Base-by-base conservation (phyloP, 1,140 invertebrate species). In the Drosophila lacteicornis region DNA sequence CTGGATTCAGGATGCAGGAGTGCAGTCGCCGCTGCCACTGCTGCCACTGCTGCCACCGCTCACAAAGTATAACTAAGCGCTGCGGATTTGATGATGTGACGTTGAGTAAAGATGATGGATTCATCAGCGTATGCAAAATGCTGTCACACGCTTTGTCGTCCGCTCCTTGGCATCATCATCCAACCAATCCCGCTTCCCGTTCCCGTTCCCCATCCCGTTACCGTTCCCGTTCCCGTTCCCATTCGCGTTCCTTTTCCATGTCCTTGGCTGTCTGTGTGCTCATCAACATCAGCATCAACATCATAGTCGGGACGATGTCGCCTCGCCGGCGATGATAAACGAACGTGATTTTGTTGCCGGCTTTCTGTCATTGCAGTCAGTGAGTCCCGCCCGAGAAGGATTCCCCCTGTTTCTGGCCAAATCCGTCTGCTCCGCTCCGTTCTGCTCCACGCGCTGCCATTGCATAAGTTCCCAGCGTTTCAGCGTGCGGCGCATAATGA, bases 61-160 rank as follows among this genome's bases (percentile, higher is more conserved):
- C 75, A 61, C 62, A 87, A 78, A 83, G 82, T 78, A 78, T 62
- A 87, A 87, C 84, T 87, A 84, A 87, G 80, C 77, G 84, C 66
- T 79, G 62, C 57, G 84, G 82, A 83, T 83, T 87, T 83, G 82
- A 83, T 91, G 87, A 91, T 91, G 82, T 91, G 82, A 91, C 87
- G 77, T 87, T 83, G 82, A 91, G 82, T 90, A 90, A 88, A 82
- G 85, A 91, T 91, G 87, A 91, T 91, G 87, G 82, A 91, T 91
- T 91, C 87, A 91, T 87, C 82, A 87, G 88, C 80, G 80, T 91
- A 91, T 91, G 87, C 85, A 91, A 91, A 91, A 83, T 84, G 87
- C 82, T 86, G 79, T 90, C 86, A 91, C 83, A 91, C 86, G 82
- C 86, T 90, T 88, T 91, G 86, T 91, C 82, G 65, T 71, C 69